Conservation (phyloP, 2,888 invertebrate species). For the Chirona hameri region DNA sequence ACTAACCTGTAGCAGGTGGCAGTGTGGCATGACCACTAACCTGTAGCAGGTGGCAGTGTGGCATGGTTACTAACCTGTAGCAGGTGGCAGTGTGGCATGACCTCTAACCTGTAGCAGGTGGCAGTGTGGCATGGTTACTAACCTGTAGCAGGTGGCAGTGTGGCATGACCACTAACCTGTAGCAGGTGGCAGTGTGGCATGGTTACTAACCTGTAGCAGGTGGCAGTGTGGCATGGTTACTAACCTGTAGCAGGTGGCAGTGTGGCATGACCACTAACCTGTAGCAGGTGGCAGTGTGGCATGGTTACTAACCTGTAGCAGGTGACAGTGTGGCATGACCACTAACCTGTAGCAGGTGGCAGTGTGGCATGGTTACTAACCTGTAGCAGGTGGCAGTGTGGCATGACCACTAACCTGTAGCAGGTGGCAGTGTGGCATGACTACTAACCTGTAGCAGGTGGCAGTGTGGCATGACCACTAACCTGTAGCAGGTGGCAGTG, state of each 20-base stretch:
- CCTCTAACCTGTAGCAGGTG: no score
- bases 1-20: slow-evolving; percentile 52
- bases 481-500: no score
- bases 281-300: no score
- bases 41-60: slow-evolving; percentile 84
- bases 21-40: slow-evolving; percentile 63
- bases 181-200: not conserved
- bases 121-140: not conserved
- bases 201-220: slow-evolving; percentile 56
- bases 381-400: not conserved
- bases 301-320: no score
- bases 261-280: no score
- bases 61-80: slow-evolving; percentile 95
- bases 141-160: not conserved
- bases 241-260: slow-evolving; percentile 84
- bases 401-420: slow-evolving; percentile 49
- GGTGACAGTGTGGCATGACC: no score
- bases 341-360: not conserved
- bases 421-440: slow-evolving; percentile 95
- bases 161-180: not conserved
- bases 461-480: no score
- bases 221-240: slow-evolving; percentile 96
- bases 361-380: not conserved
- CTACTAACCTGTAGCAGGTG: slow-evolving; percentile 92
- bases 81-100: slow-evolving; percentile 56